These are phyloP conservation scores for Alosa sapidissima DNA, from an alignment of 2,797 vertebrate genomes.

Conservation along the genomic window DNA sequence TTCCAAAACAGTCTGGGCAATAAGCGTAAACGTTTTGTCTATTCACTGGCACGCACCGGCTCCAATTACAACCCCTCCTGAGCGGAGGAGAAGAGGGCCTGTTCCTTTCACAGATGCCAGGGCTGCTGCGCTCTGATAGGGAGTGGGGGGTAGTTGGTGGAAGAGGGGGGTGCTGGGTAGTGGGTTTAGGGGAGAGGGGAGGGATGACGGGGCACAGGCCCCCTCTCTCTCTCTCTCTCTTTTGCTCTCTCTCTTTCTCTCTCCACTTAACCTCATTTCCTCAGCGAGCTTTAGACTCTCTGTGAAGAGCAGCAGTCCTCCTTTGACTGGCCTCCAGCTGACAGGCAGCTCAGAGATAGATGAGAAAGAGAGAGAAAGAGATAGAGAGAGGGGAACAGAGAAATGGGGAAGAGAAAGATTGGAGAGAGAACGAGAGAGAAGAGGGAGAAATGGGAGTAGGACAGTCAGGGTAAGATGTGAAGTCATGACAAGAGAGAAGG, in stretches of 20 bases:
- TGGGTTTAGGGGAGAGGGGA: conserved; percentile 66
- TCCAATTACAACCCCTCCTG: conserved; percentile 71
- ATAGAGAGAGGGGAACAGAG: conserved; percentile 27
- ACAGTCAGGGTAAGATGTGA: neutral
- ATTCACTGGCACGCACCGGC: conserved; percentile 61
- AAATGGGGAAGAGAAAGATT: neutral
- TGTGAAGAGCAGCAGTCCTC: conserved; percentile 56
- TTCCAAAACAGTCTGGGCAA: conserved; percentile 59
- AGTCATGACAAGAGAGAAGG: neutral
- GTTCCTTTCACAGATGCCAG: conserved; percentile 60
- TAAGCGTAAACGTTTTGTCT: conserved; percentile 64
- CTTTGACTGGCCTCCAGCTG: conserved; percentile 68
- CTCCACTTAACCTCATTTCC: conserved; percentile 73
- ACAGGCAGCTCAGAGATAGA: conserved; percentile 56
- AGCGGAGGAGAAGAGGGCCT: conserved; percentile 42
- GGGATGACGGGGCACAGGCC: neutral
- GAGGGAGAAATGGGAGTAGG: conserved; percentile 1
- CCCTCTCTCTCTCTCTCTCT: conserved; percentile 23
- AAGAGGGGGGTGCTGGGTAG: conserved; percentile 60
- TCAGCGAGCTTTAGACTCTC: conserved; percentile 54
- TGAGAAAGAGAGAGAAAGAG: neutral
- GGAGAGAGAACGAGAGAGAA: neutral
- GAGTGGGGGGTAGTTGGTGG: conserved; percentile 57
- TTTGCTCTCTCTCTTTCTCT: conserved; percentile 49
- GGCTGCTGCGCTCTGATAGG: conserved; percentile 69